phyloP scores from a whole-genome alignment of 92 coral and sea anemone species.

The Zoanthus solanderi region DNA sequence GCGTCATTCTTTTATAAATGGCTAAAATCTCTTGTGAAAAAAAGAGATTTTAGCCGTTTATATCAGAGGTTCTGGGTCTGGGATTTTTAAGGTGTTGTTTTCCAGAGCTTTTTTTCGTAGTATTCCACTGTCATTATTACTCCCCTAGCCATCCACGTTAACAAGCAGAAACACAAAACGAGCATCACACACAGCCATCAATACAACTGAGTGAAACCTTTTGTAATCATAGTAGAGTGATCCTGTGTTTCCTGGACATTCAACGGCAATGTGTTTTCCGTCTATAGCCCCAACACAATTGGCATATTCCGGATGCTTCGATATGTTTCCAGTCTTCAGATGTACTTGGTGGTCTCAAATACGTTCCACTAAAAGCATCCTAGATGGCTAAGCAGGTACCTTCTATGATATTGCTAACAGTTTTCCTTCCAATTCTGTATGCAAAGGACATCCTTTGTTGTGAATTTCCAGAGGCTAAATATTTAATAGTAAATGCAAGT shows the following conservation, averaged over 20 bases:
- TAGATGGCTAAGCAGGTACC: constrained; percentile 59
- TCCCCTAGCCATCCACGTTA: constrained; percentile 63
- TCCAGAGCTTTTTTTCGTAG: constrained; percentile 62
- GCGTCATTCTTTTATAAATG: too few relatives aligned
- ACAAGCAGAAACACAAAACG: constrained; percentile 59
- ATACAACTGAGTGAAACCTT: constrained; percentile 59
- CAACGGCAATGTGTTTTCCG: constrained; percentile 27
- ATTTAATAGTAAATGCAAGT: constrained; percentile 58
- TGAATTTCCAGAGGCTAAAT: constrained; percentile 57
- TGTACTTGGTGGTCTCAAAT: constrained; percentile 58
- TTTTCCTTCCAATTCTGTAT: constrained; percentile 57
- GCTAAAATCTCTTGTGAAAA: too few relatives aligned
- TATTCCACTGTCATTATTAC: constrained; percentile 70
- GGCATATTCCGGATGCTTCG: constrained; percentile 70
- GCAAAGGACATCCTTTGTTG: constrained; percentile 66
- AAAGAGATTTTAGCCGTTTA: too few relatives aligned
- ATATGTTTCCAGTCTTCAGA: constrained; percentile 68
- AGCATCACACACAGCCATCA: constrained; percentile 81
- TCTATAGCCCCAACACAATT: constrained; percentile 70
- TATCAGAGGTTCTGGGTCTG: constrained; percentile 50
- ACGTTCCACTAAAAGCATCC: constrained; percentile 16
- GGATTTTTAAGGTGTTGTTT: constrained; percentile 53
- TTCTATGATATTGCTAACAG: constrained; percentile 58
- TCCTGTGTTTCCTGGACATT: constrained; percentile 54
- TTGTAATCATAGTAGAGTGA: constrained; percentile 71